A percentile compares a stretch with the other conserved stretches of the same genome.
phyloP scores from a whole-genome alignment of 2,888 invertebrate genomes.

The Taenaris catops region DNA sequence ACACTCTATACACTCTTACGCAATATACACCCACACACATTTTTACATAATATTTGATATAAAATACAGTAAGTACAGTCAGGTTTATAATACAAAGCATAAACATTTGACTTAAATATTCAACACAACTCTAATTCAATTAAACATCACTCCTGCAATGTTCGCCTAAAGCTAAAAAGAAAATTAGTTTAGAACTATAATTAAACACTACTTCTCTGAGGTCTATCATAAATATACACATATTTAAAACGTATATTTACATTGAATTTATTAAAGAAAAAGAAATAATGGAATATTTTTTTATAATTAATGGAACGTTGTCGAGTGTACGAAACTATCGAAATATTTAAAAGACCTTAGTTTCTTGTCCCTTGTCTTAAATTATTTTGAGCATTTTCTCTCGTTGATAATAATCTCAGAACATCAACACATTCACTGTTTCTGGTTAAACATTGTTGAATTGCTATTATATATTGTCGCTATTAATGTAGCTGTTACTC shows the following conservation, averaged over 20 bases:
- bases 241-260: constrained; percentile 51
- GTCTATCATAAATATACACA: constrained; percentile 58
- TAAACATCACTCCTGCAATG: constrained; percentile 11
- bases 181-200: constrained; percentile 28
- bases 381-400: constrained; percentile 72
- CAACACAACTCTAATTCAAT: constrained; percentile 22
- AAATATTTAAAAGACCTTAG: constrained; percentile 37
- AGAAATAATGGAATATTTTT: constrained; percentile 14
- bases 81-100: constrained; percentile 62
- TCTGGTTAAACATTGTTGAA: constrained; percentile 20
- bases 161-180: constrained; percentile 14
- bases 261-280: constrained; percentile 29
- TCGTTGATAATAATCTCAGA: constrained; percentile 55
- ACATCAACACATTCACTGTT: constrained; percentile 79
- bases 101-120: constrained; percentile 52
- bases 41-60: constrained; percentile 31
- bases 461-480: background rate
- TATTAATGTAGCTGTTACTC: constrained; percentile 10
- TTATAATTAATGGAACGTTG: constrained; percentile 36
- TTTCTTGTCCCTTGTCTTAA: constrained; percentile 64
- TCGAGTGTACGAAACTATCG: constrained; percentile 26
- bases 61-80: constrained; percentile 65
- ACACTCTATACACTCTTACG: constrained; percentile 42
- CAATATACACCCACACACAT: constrained; percentile 32
- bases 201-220: constrained; percentile 35